These are phyloP conservation scores for Synodontis membranacea DNA, from an alignment of 2,113 vertebrate species.

Conservation along the genomic window DNA sequence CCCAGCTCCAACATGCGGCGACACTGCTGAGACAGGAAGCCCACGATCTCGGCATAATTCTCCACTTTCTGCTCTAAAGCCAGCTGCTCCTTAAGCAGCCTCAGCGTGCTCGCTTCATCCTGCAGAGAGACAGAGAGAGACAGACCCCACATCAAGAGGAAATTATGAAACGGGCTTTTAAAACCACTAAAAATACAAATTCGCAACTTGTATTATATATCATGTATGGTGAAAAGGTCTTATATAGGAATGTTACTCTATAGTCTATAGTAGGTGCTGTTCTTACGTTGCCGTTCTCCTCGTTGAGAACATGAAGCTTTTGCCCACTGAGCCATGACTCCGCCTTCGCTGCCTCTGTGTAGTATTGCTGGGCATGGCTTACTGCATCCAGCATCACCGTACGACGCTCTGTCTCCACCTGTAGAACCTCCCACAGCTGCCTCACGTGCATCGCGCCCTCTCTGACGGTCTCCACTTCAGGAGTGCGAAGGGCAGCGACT, in stretches of 20 bases:
- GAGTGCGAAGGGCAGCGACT: constrained; percentile 76
- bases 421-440: constrained; percentile 83
- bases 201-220: background rate
- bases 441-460: constrained; percentile 78
- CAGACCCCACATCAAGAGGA: background rate
- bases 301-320: constrained; percentile 87
- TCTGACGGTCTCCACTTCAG: constrained; percentile 77
- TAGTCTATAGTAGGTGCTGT: background rate
- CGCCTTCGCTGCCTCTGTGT: constrained; percentile 81
- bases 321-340: constrained; percentile 93
- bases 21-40: constrained; percentile 84
- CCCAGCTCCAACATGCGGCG: constrained; percentile 80
- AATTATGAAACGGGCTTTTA: background rate
- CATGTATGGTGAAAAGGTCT: background rate
- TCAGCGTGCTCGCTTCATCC: constrained; percentile 73
- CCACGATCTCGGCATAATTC: constrained; percentile 84
- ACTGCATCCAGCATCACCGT: constrained; percentile 78
- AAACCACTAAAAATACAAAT: background rate
- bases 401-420: constrained; percentile 78
- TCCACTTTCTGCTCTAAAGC: constrained; percentile 88
- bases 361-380: constrained; percentile 86
- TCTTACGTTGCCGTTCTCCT: constrained; percentile 87
- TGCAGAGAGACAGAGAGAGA: background rate
- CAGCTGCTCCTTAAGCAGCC: constrained; percentile 86
- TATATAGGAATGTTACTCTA: background rate